phyloP scores from a whole-genome alignment of 2,888 invertebrate species.

The Lepidocyrtinus sp. region DNA sequence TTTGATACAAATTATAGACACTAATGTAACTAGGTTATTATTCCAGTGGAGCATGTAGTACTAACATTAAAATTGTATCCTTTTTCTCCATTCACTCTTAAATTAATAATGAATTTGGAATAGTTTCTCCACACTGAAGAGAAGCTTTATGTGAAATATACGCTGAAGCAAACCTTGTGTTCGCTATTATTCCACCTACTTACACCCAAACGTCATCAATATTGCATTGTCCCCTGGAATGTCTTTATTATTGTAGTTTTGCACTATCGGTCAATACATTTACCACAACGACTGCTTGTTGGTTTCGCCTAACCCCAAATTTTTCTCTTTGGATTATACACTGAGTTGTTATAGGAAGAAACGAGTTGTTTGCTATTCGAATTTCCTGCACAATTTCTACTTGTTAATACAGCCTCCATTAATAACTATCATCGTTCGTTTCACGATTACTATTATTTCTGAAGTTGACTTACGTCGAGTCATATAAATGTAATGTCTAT shows the following conservation, averaged over 20 bases:
- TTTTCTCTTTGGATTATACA: background rate
- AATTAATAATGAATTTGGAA: slow-evolving; percentile 3
- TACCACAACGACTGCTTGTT: background rate
- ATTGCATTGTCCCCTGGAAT: slow-evolving; percentile 5
- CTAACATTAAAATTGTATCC: background rate
- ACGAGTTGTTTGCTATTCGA: background rate
- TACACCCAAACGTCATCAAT: slow-evolving; percentile 6
- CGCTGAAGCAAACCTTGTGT: background rate
- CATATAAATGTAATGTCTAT: background rate
- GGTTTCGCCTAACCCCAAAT: background rate
- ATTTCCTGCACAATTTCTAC: slow-evolving; percentile 16
- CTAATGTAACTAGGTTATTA: slow-evolving; percentile 15
- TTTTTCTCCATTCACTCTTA: background rate
- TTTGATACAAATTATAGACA: background rate
- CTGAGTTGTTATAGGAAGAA: background rate
- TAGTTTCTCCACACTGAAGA: background rate
- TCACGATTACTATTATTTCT: background rate
- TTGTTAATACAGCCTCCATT: slow-evolving; percentile 18
- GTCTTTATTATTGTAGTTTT: background rate
- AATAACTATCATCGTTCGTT: background rate
- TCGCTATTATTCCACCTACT: slow-evolving; percentile 14
- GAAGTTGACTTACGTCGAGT: background rate
- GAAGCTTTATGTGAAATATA: background rate
- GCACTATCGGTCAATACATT: background rate
- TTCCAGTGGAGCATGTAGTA: slow-evolving; percentile 5